Evolutionary conservation across 2,113 vertebrate genomes (phyloP).

Genomic region (Ophthalmolycus amberensis): DNA sequence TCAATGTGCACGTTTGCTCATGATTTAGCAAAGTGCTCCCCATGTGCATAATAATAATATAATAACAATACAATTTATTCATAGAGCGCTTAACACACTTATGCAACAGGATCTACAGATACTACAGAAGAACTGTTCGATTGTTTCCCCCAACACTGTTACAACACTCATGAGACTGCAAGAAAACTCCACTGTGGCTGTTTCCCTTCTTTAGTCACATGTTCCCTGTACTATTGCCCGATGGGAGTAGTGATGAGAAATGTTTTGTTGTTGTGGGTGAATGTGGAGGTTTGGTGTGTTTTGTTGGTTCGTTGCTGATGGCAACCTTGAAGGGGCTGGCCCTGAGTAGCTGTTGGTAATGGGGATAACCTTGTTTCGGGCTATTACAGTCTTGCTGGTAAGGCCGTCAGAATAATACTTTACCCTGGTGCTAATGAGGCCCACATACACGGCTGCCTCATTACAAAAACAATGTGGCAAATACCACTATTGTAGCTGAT

Average conservation of each 20-base stretch:
- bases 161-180: not conserved
- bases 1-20: too few species aligned
- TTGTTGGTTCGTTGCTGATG: conserved; percentile 35
- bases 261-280: conserved; percentile 25
- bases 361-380: conserved; percentile 40
- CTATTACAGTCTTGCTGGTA: conserved; percentile 31
- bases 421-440: too few species aligned
- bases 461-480: too few species aligned
- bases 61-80: too few species aligned
- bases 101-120: conserved; percentile 16
- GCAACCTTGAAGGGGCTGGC: conserved; percentile 42
- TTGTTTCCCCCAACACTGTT: not conserved
- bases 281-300: conserved; percentile 18
- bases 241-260: conserved; percentile 16
- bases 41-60: conserved; percentile 22
- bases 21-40: too few species aligned
- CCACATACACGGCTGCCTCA: too few species aligned
- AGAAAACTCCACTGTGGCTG: not conserved
- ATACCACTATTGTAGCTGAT: too few species aligned
- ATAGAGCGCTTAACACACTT: conserved; percentile 8
- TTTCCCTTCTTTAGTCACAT: conserved; percentile 17
- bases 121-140: not conserved
- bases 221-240: not conserved
- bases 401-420: conserved; percentile 34
- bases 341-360: conserved; percentile 19